These are phyloP conservation scores for Fabriciana adippe DNA, from an alignment of 2,888 invertebrate species.

Conservation along the genomic window DNA sequence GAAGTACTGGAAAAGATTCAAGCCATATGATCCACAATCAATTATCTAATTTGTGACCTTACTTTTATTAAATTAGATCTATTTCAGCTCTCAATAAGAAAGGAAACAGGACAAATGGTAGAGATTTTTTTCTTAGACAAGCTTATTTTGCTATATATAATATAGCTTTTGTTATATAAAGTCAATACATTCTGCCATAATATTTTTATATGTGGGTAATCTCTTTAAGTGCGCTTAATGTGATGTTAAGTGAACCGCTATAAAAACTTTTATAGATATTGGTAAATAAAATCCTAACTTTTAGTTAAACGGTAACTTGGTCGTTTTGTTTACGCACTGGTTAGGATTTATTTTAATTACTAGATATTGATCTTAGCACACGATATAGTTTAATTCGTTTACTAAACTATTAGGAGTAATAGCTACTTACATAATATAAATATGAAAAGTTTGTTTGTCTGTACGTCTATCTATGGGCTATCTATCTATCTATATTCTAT, in stretches of 20 bases:
- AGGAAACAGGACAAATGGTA: background rate
- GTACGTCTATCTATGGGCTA: no score
- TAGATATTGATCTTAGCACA: no score
- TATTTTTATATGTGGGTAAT: slow-evolving; percentile 34
- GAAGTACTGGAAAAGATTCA: no score
- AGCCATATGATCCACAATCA: no score
- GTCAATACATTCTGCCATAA: slow-evolving; percentile 26
- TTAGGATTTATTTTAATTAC: background rate
- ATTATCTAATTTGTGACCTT: no score
- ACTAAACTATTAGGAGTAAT: no score
- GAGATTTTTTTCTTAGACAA: background rate
- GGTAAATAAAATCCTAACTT: slow-evolving; percentile 8
- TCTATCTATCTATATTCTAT: no score
- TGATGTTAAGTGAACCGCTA: slow-evolving; percentile 37
- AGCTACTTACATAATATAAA: no score
- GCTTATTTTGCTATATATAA: background rate
- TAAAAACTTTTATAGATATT: slow-evolving; percentile 36
- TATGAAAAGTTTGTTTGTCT: no score
- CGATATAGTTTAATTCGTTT: no score
- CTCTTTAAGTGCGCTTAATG: slow-evolving; percentile 40
- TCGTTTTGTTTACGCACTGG: background rate
- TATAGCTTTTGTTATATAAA: background rate
- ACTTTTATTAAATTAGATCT: no score
- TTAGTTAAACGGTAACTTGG: slow-evolving; percentile 7
- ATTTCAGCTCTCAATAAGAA: no score